A percentile compares a stretch with the other conserved stretches of the same genome.
Evolutionary conservation across 2,797 vertebrate species (phyloP).

Genomic region (Sternotherus odoratus): DNA sequence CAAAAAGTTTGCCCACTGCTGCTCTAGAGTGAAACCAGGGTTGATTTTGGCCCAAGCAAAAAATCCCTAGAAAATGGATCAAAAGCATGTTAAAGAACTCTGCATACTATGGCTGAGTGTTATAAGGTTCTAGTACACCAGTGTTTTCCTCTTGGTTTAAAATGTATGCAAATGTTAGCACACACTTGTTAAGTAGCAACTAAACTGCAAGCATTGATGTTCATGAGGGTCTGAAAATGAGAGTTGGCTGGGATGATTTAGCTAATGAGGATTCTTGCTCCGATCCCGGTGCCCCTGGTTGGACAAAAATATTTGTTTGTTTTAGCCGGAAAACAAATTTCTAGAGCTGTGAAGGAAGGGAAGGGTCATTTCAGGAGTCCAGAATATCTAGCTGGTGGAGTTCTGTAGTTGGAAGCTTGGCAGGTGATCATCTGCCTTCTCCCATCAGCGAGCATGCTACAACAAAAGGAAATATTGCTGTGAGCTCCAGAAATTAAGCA

Average conservation of each 20-base stretch:
- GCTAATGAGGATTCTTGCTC: constrained; percentile 63
- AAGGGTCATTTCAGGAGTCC: constrained; percentile 27
- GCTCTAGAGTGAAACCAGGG: background rate
- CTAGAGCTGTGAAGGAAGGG: constrained; percentile 49
- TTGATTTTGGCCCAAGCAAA: background rate
- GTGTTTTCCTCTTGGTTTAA: background rate
- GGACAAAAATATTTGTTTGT: constrained; percentile 66
- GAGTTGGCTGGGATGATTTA: background rate
- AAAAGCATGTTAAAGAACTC: background rate
- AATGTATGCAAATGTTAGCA: accelerated
- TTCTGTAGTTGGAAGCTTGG: constrained; percentile 49
- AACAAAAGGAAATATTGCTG: constrained; percentile 1
- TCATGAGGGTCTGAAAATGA: constrained; percentile 7
- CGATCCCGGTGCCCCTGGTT: constrained; percentile 58
- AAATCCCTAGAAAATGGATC: background rate
- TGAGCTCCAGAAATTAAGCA: constrained; percentile 22
- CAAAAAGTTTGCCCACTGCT: no score
- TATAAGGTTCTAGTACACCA: background rate
- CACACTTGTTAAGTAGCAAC: background rate
- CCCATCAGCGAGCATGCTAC: background rate
- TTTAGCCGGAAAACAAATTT: constrained; percentile 64
- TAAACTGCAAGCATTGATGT: accelerated
- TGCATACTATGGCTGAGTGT: background rate
- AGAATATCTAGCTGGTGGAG: background rate
- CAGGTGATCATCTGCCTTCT: constrained; percentile 46